A percentile compares a stretch with the other conserved stretches of the same genome.
Evolutionary conservation across 2,888 invertebrate species (phyloP).

Genomic region (Adelognathus sp.): DNA sequence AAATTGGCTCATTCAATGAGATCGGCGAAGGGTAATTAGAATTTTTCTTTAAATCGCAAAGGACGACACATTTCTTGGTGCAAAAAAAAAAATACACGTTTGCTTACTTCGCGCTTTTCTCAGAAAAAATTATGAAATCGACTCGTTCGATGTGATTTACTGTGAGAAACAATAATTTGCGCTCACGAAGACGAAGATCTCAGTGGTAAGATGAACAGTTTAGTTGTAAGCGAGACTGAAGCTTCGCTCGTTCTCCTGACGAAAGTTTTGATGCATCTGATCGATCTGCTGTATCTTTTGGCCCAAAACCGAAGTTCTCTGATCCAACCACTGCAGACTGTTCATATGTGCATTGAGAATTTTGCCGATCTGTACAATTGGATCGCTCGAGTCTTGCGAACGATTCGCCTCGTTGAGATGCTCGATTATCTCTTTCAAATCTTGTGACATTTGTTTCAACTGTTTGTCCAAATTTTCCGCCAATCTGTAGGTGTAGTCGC

Average conservation of each 20-base stretch:
- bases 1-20: too few species aligned
- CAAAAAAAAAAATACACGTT: too few species aligned
- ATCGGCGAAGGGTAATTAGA: too few species aligned
- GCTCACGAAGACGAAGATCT: too few species aligned
- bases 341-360: constrained; percentile 98
- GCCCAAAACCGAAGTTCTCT: constrained; percentile 89
- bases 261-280: constrained; percentile 89
- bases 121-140: too few species aligned
- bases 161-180: too few species aligned
- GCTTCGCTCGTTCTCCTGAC: constrained; percentile 88
- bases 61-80: too few species aligned
- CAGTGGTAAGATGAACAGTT: not conserved
- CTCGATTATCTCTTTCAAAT: constrained; percentile 96
- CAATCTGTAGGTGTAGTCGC: constrained; percentile 94
- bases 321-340: constrained; percentile 96
- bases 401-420: constrained; percentile 95
- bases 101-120: too few species aligned
- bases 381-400: constrained; percentile 92
- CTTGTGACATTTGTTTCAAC: constrained; percentile 96
- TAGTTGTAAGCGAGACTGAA: constrained; percentile 84
- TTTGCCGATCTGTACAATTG: constrained; percentile 95
- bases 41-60: too few species aligned
- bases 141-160: too few species aligned
- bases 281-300: constrained; percentile 91
- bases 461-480: constrained; percentile 96